Base-by-base conservation (phyloP, 2,888 invertebrate genomes). In the Caenorhabditis macrosperma region DNA sequence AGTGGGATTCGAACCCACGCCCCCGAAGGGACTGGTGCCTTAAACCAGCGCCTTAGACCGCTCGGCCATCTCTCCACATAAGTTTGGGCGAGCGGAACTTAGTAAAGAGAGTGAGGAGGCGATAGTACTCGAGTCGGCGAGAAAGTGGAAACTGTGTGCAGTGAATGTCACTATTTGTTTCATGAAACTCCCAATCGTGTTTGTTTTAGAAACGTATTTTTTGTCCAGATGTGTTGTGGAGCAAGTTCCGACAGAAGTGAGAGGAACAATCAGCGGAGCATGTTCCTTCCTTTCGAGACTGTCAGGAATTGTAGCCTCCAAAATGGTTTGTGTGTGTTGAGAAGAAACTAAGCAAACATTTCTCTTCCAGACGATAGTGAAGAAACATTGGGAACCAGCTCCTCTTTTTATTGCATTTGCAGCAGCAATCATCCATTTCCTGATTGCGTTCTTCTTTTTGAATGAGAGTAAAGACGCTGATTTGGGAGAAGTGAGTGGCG, bases 1-100 rank as follows among this genome's bases (percentile, higher is more conserved):
- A 88, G 94, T 94, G 94, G 94, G 94, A 94, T 94, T 94, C 94
- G 94, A 94, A 94, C 94, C 94, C 94, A 94, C 94, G 94, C 94
- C 94, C 89, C 91, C 94, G 94, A 94, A 93, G 94, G 94, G 94
- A 94, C 94, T 94, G 86, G 86, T 85, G 94, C 94, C 94, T 94
- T 94, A 94, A 94, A 94, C 94, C 94, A 94, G 94, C 94, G 94
- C 94, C 94, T 94, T 94, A 94, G 94, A 94, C 77, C 81, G 77
- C 77, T 81, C 77, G 76, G 76, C 71, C 81, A 77, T 77, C 81
- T 81, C 76, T 76, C 80, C 80, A 50, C 38, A 46, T 38, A 17
- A 44, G 38, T 33, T n/a, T 9, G 20, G 12, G 54, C 38, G 22
- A 20, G 66, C 10, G 33, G 5, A 2, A 9, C 4, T 4, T 17